Conservation (phyloP, 2,113 vertebrate genomes). For the Thalassoma bifasciatum region DNA sequence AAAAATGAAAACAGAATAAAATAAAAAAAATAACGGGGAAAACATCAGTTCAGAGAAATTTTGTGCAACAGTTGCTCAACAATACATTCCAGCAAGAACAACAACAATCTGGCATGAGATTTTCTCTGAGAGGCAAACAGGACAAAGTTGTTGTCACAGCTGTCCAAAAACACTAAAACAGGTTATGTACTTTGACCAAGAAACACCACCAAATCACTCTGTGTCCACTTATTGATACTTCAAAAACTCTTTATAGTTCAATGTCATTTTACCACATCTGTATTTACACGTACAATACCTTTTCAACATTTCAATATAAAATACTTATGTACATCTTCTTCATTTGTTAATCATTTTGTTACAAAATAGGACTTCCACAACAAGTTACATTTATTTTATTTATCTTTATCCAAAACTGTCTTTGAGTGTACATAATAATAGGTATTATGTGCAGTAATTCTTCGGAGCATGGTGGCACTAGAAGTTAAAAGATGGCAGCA, state of each 20-base stretch:
- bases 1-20: conserved; percentile 5
- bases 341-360: conserved; percentile 86
- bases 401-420: conserved; percentile 56
- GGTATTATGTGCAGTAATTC: conserved; percentile 44
- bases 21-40: conserved; percentile 16
- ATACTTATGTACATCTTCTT: conserved; percentile 85
- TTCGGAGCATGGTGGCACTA: conserved; percentile 54
- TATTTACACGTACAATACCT: conserved; percentile 80
- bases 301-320: conserved; percentile 84
- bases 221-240: conserved; percentile 57
- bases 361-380: conserved; percentile 90
- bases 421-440: conserved; percentile 53
- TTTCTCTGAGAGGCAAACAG: conserved; percentile 81
- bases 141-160: conserved; percentile 64
- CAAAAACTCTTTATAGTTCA: conserved; percentile 59
- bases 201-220: conserved; percentile 71
- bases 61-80: conserved; percentile 91
- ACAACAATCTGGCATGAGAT: conserved; percentile 88
- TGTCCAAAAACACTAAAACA: conserved; percentile 73
- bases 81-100: conserved; percentile 91
- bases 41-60: conserved; percentile 84
- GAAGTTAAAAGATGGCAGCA: conserved; percentile 43
- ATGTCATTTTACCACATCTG: conserved; percentile 65
- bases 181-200: conserved; percentile 83
- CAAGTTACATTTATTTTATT: conserved; percentile 68